A percentile compares a stretch with the other conserved stretches of the same genome.
These are phyloP conservation scores for Rhinoptilus africanus DNA, from an alignment of 2,113 vertebrate species.

Conservation along the genomic window DNA sequence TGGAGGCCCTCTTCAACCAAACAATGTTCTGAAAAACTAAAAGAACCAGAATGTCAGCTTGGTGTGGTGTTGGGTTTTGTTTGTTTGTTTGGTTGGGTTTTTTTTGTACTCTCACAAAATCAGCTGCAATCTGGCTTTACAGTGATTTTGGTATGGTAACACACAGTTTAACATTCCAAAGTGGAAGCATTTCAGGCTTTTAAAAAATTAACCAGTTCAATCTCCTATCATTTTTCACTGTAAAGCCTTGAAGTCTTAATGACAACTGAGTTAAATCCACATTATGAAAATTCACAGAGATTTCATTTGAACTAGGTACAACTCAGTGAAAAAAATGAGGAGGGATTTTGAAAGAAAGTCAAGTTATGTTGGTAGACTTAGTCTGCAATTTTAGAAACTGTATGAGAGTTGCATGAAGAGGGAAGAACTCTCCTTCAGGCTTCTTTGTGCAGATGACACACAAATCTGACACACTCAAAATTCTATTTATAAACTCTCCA, in stretches of 20 bases:
- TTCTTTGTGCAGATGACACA: background rate
- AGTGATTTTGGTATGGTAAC: background rate
- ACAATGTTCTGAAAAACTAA: background rate
- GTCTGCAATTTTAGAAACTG: background rate
- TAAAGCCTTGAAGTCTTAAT: background rate
- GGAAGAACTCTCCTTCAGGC: background rate
- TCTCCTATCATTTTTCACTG: background rate
- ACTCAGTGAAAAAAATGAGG: background rate
- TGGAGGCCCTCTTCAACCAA: background rate
- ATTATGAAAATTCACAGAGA: background rate
- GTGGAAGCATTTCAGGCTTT: background rate
- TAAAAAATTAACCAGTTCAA: background rate
- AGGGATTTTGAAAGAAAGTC: background rate
- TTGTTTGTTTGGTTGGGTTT: background rate
- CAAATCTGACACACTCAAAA: background rate
- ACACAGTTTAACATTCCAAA: background rate
- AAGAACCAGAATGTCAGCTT: background rate
- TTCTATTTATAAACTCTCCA: background rate
- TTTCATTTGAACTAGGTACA: background rate
- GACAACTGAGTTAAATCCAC: background rate
- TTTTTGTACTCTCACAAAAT: background rate
- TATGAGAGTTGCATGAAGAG: background rate
- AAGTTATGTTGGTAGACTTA: background rate
- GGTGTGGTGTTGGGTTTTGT: too few relatives aligned
- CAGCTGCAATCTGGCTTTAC: background rate